Evolutionary conservation across 2,113 vertebrate species (phyloP).

Genomic region (Sapajus apella): DNA sequence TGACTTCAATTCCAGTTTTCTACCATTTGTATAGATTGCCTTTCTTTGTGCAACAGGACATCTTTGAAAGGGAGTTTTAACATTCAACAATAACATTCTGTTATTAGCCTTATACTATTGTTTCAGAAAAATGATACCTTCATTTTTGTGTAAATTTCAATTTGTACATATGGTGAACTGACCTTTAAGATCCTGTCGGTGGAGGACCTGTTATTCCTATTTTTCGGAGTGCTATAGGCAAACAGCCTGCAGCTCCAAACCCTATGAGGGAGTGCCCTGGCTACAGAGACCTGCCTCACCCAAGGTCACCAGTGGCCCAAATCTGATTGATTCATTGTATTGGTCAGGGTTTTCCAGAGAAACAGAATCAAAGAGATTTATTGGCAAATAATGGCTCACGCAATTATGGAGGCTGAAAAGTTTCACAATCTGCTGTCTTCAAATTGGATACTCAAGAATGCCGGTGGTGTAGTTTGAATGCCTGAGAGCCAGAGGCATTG

Average conservation of each 20-base stretch:
- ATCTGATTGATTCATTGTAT: not conserved
- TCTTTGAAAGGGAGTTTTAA: slow-evolving; percentile 24
- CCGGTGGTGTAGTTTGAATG: not conserved
- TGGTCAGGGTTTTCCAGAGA: not conserved
- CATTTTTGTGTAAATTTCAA: not conserved
- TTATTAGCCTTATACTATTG: not conserved
- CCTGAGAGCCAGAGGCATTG: not conserved
- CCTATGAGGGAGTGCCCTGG: not conserved
- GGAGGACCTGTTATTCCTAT: not conserved
- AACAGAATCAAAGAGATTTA: not conserved
- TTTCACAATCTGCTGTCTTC: not conserved
- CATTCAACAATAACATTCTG: not conserved
- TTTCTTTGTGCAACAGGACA: not conserved
- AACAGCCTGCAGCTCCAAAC: not conserved
- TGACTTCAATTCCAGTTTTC: not conserved
- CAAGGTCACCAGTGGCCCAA: not conserved
- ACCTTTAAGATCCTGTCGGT: not conserved
- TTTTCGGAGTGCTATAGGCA: not conserved
- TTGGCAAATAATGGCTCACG: not conserved
- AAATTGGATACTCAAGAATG: not conserved
- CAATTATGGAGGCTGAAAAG: not conserved
- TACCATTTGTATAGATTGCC: not conserved
- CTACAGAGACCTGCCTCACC: not conserved
- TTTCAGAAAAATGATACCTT: not conserved
- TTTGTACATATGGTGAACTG: not conserved